Base-by-base conservation (phyloP, 2,113 vertebrate genomes). In the Clupea harengus region DNA sequence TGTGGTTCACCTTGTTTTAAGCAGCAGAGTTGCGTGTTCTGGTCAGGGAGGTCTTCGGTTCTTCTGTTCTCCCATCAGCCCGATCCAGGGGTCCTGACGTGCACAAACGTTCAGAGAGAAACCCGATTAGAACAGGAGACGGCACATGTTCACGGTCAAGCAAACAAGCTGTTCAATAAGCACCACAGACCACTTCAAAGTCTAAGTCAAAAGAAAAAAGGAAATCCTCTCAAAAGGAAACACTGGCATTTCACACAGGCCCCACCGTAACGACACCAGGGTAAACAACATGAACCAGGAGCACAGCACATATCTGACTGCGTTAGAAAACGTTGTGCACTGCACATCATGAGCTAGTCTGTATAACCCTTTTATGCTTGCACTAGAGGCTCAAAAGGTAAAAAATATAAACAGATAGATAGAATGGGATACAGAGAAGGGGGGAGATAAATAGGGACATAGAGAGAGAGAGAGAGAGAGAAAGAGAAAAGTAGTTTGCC, bases 1-100 rank as follows among this genome's bases (percentile, higher is more conserved):
- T 98, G 98, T 98, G 97, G 97, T 97, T 99, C 98, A 99, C 98
- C 98, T 99, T 98, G 96, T 99, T 97, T 97, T 97, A 99, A 97
- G 95, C 94, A 97, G 97, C 92, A 93, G 94, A n/a, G 92, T 88
- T 87, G 93, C 93, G 95, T 96, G 96, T 96, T 99, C 97, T 94
- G 93, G 94, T 92, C 94, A 93, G 91, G 93, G 72, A 90, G 88
- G 94, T 97, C 96, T 97, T 96, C 96, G 88, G 11, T 90, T 96
- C 96, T 96, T 98, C 96, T 87, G 96, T 94, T 95, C 91, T 78
- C 91, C 92, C 87, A 89, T 88, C 86, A 85, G 90, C 85, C 91
- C 92, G 91, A 91, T 92, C 94, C 96, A 78, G 72, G 72, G 72
- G 96, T 96, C 98, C 97, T 96, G 95, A 90, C 11, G 89, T 92